These are phyloP conservation scores for Drosophila navojoa DNA, from an alignment of 1,140 invertebrate genomes.

Conservation along the genomic window DNA sequence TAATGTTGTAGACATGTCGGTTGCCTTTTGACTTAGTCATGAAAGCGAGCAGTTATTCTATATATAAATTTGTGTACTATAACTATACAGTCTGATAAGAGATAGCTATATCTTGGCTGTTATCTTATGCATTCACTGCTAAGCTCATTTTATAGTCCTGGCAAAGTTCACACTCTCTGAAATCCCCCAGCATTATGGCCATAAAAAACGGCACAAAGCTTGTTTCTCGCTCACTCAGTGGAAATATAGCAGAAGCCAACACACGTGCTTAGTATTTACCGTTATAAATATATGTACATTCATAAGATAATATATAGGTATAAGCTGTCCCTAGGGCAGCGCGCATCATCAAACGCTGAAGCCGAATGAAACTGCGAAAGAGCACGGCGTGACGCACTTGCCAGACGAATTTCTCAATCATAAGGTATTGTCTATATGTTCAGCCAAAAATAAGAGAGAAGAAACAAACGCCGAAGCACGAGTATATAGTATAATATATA, in stretches of 20 bases:
- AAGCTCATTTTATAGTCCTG: background rate
- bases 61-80: too few species aligned
- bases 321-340: background rate
- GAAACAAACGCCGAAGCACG: background rate
- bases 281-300: too few species aligned
- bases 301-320: too few species aligned
- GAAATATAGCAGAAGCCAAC: background rate
- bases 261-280: conserved; percentile 7
- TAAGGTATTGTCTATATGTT: background rate
- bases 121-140: background rate
- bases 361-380: background rate
- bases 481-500: background rate
- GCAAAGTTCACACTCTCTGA: background rate
- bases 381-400: conserved; percentile 3
- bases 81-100: background rate
- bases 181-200: background rate
- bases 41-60: too few species aligned
- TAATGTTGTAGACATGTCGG: too few species aligned
- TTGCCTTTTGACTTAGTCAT: too few species aligned
- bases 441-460: background rate
- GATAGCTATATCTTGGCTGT: background rate
- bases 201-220: background rate
- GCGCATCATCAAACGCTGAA: background rate
- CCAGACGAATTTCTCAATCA: background rate
- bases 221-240: background rate